Percentiles rank a stretch among this genome's conserved stretches.
phyloP scores from a whole-genome alignment of 2,113 vertebrate genomes.

The Sinocyclocheilus maitianheensis region DNA sequence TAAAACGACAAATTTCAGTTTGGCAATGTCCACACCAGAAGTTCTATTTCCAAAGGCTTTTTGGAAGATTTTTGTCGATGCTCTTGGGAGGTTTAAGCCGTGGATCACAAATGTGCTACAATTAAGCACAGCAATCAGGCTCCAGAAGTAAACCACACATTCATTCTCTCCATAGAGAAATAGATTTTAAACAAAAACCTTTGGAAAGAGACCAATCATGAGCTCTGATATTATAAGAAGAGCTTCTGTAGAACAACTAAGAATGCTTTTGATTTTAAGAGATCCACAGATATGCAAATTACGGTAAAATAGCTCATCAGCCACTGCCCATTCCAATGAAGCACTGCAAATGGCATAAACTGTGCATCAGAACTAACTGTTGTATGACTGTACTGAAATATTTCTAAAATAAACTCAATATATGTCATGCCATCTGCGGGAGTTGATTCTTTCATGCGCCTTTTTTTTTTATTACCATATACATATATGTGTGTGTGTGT shows the following conservation, averaged over 20 bases:
- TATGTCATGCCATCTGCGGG: background rate
- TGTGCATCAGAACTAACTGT: no score
- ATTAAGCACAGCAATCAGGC: background rate
- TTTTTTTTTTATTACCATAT: background rate
- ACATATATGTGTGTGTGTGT: no score
- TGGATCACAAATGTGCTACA: background rate
- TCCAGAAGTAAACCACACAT: no score
- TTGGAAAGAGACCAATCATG: background rate
- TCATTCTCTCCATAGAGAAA: background rate
- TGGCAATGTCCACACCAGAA: background rate
- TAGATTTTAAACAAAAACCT: background rate
- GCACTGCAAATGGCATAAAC: background rate
- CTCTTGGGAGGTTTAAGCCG: background rate
- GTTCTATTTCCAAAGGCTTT: background rate
- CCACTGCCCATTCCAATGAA: background rate
- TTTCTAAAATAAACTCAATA: background rate
- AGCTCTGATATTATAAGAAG: background rate
- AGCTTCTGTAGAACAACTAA: background rate
- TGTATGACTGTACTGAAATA: no score
- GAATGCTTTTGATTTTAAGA: background rate
- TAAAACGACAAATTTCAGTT: background rate
- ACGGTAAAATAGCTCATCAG: background rate
- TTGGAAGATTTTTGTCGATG: background rate
- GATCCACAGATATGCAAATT: background rate
- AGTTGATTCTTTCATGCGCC: background rate